These are phyloP conservation scores for Drosophila pectinifera DNA, from an alignment of 1,140 invertebrate species.

Conservation along the genomic window DNA sequence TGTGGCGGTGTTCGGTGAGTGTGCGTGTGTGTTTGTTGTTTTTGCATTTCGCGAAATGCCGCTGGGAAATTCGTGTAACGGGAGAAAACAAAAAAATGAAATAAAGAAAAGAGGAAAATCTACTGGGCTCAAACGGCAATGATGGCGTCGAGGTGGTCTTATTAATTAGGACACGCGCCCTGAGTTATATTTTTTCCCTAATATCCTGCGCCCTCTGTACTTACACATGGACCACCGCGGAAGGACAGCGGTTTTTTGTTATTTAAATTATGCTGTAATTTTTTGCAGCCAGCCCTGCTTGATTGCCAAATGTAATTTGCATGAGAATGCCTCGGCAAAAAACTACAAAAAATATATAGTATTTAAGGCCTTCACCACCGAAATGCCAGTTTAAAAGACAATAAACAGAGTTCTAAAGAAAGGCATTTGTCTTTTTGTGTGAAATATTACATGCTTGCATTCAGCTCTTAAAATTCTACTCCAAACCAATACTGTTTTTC, in stretches of 20 bases:
- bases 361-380: constrained; percentile 1
- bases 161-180: constrained; percentile 78
- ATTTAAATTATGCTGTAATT: constrained; percentile 75
- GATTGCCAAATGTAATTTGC: constrained; percentile 59
- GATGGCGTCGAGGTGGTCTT: constrained; percentile 69
- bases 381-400: constrained; percentile 16
- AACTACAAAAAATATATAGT: background rate
- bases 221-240: constrained; percentile 18
- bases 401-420: background rate
- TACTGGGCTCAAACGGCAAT: constrained; percentile 71
- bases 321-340: constrained; percentile 52
- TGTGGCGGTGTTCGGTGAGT: constrained; percentile 10
- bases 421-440: background rate
- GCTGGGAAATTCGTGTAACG: constrained; percentile 72
- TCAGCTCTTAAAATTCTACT: too few species aligned
- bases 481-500: too few species aligned
- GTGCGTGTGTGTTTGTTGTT: constrained; percentile 56
- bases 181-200: constrained; percentile 29
- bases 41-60: constrained; percentile 77
- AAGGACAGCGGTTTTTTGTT: constrained; percentile 46
- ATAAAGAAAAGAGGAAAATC: constrained; percentile 46
- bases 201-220: background rate
- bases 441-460: too few species aligned
- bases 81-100: constrained; percentile 31
- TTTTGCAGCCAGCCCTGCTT: constrained; percentile 27